These are phyloP conservation scores for Meleagris gallopavo DNA, from an alignment of 2,113 vertebrate species.

Conservation along the genomic window DNA sequence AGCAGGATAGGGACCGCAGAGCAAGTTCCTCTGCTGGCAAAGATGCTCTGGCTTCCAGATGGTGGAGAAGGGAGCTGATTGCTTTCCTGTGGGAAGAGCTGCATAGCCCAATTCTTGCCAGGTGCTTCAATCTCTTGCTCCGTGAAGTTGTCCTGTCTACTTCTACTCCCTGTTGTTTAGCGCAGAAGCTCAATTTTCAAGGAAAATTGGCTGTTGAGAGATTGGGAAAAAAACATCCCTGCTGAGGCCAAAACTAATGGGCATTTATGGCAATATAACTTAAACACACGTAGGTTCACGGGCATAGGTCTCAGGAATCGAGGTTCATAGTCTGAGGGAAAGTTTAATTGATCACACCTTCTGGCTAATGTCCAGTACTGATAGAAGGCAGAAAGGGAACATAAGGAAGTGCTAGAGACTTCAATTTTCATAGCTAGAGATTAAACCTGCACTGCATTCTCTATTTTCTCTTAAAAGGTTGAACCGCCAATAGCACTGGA, in stretches of 20 bases:
- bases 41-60: slow-evolving; percentile 46
- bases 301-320: neutral
- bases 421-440: neutral
- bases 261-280: neutral
- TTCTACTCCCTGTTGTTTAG: slow-evolving; percentile 33
- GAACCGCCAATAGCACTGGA: neutral
- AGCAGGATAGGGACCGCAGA: slow-evolving; percentile 29
- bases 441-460: neutral
- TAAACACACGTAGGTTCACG: neutral
- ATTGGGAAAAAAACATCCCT: neutral
- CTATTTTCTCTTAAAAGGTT: neutral
- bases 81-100: slow-evolving; percentile 49
- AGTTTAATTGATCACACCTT: neutral
- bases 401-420: neutral
- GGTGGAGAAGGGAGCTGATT: slow-evolving; percentile 40
- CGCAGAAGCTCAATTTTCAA: slow-evolving; percentile 30
- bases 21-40: slow-evolving; percentile 55
- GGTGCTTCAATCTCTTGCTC: slow-evolving; percentile 51
- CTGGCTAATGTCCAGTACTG: neutral
- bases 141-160: slow-evolving; percentile 7
- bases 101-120: slow-evolving; percentile 31
- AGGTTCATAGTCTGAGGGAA: neutral
- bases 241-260: neutral
- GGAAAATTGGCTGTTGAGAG: slow-evolving; percentile 44
- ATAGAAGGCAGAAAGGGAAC: neutral